phyloP scores from a whole-genome alignment of 1,140 invertebrate genomes.

The Spodoptera litura region DNA sequence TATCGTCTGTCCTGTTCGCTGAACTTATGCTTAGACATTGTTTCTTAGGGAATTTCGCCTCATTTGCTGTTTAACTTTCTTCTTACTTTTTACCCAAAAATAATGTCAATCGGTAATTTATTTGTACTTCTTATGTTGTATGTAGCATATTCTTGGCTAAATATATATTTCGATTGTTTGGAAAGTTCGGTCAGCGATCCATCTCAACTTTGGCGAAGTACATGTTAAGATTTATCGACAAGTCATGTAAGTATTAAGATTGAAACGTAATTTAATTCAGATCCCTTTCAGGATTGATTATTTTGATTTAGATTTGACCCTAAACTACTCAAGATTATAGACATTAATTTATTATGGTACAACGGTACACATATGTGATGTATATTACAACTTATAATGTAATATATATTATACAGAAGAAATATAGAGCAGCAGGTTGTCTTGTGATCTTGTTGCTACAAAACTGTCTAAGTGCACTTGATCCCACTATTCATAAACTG shows the following conservation, averaged over 20 bases:
- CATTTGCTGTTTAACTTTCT: conserved; percentile 11
- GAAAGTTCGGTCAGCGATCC: conserved; percentile 10
- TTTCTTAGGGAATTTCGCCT: conserved; percentile 25
- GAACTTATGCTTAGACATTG: conserved; percentile 22
- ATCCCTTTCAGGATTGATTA: background rate
- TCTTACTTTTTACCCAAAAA: conserved; percentile 14
- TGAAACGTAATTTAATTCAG: conserved; percentile 6
- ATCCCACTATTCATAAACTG: no score
- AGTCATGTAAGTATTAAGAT: conserved; percentile 21
- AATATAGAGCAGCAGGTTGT: no score
- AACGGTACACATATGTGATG: no score
- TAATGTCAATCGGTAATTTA: background rate
- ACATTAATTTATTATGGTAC: no score
- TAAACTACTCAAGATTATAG: no score
- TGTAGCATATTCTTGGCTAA: background rate
- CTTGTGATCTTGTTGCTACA: no score
- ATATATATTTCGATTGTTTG: background rate
- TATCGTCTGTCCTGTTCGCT: conserved; percentile 20
- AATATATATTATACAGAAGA: no score
- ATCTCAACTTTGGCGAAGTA: conserved; percentile 2
- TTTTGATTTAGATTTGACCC: background rate
- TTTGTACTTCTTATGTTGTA: background rate
- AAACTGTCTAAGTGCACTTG: no score
- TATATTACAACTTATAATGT: no score
- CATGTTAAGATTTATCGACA: conserved; percentile 16